Base-by-base conservation (phyloP, 2,797 vertebrate species). In the Margarornis squamiger region DNA sequence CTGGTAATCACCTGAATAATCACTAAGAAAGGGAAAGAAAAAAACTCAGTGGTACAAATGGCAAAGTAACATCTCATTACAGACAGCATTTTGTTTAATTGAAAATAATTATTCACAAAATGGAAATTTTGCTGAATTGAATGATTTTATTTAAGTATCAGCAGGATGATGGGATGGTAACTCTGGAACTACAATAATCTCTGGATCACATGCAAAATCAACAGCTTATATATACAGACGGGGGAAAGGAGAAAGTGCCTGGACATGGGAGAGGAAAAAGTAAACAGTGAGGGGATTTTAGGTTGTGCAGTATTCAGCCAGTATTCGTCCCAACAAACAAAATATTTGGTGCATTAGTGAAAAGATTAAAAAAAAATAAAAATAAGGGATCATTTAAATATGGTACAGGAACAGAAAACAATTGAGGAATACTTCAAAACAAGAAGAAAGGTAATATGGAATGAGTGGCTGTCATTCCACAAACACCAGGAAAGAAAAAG, bases 161-260 rank as follows among this genome's bases (percentile, higher is more conserved):
- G 21, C 11, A 51, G 30, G 30, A 51, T 61, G 23, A 52, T 26
- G 62, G 32, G 23, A 9, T 36, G 16, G 12, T 75, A 22, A 26
- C 17, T 26, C 5, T 81, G 14, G 14, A 18, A 88, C n/a, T 51
- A 51, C 6, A 14, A 38, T 62, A 46, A 67, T 59, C 27, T 67
- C 41, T 38, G 55, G 34, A 22, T 76, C 22, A 7, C 7, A 1
- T 45, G 17, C 34, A 68, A 68, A 79, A 70, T 87, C 51, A 92
- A 41, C 8, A 57, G 1, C 0, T 43, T 57, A 18, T 26, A 16
- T 45, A 10, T 13, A 11, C 0, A 1, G 43, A 3, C 14, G 52
- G 23, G 6, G 32, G 24, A 77, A 80, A 88, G 8, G 24, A 39
- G 29, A 8, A 93, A 80, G 24, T 80, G 14, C 8, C 16, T 49